phyloP scores from a whole-genome alignment of 2,888 invertebrate species.

The Heteropelma amictum region DNA sequence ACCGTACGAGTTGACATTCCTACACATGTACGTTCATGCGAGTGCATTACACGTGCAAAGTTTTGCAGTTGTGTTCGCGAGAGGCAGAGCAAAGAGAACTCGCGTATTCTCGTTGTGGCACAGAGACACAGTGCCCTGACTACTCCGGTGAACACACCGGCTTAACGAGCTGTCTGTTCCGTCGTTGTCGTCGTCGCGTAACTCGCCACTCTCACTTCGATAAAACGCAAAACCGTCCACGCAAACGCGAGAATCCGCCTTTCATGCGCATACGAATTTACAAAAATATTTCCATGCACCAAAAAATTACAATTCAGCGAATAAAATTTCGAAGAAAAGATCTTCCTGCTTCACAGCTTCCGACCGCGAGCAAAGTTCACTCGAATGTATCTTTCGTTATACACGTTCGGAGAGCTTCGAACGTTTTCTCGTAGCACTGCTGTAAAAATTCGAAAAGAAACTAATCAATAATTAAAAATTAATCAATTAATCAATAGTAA shows the following conservation, averaged over 20 bases:
- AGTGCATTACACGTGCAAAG: not conserved
- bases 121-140: conserved; percentile 55
- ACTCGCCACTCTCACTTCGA: conserved; percentile 61
- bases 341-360: too few species aligned
- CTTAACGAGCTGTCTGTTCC: conserved; percentile 63
- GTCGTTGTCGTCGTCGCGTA: conserved; percentile 52
- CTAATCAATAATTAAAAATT: too few species aligned
- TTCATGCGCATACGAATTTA: conserved; percentile 5
- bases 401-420: too few species aligned
- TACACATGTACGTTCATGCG: conserved; percentile 7
- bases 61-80: not conserved
- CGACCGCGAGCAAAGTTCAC: not conserved
- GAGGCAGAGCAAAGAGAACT: conserved; percentile 19
- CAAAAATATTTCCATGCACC: too few species aligned
- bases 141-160: conserved; percentile 49
- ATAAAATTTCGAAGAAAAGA: too few species aligned
- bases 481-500: too few species aligned
- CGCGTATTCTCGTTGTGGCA: conserved; percentile 49
- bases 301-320: too few species aligned
- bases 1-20: too few species aligned
- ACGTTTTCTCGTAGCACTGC: too few species aligned
- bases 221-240: conserved; percentile 50
- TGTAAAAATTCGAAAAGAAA: too few species aligned
- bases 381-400: not conserved
- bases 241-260: conserved; percentile 23